A percentile compares a stretch with the other conserved stretches of the same genome.
Conservation (phyloP, 2,888 invertebrate species). For the Caenorhabditis sinica region DNA sequence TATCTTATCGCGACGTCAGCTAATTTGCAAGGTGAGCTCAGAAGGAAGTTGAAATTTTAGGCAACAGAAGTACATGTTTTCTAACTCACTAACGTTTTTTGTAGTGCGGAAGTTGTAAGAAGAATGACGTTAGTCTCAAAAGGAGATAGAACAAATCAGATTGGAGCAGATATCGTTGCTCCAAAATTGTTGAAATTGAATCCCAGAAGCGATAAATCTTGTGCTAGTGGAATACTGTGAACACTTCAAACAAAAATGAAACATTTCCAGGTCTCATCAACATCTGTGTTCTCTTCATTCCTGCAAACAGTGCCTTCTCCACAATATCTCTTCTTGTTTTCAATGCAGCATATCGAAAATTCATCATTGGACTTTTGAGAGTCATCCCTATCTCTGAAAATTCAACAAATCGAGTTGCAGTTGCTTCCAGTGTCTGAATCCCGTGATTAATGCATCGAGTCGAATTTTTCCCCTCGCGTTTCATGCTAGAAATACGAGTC, state of each 20-base stretch:
- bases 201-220: too few species aligned
- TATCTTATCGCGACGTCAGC: conserved; percentile 14
- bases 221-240: too few species aligned
- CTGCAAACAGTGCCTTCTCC: conserved; percentile 26
- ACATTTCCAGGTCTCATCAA: conserved; percentile 40
- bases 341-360: conserved; percentile 42
- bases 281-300: conserved; percentile 29
- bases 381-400: not conserved
- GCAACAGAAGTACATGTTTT: not conserved
- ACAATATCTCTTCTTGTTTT: conserved; percentile 37
- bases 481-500: not conserved
- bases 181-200: not conserved
- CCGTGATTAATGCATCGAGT: too few species aligned
- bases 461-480: not conserved
- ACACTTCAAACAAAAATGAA: too few species aligned
- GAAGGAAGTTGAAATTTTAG: too few species aligned
- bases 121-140: not conserved
- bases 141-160: not conserved
- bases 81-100: not conserved
- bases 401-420: conserved; percentile 12
- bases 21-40: conserved; percentile 35
- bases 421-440: not conserved
- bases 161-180: not conserved
- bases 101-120: not conserved
- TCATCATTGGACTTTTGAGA: conserved; percentile 18